Conservation (phyloP, 2,888 invertebrate species). For the Dromius quadrimaculatus region DNA sequence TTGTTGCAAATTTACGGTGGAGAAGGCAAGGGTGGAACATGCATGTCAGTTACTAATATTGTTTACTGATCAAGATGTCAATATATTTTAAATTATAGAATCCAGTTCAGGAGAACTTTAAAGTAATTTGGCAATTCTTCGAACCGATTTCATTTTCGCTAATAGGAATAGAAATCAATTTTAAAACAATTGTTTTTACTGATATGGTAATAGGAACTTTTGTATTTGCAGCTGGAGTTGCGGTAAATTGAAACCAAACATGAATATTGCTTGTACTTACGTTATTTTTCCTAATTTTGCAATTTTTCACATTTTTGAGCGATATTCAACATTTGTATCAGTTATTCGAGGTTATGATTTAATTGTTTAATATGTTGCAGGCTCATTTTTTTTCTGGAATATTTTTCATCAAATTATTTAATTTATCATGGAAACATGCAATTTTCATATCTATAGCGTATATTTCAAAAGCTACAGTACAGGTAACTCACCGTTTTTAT, state of each 20-base stretch:
- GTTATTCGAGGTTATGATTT: background rate
- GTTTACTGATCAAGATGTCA: slow-evolving; percentile 11
- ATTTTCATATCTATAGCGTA: slow-evolving; percentile 79
- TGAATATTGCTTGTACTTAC: background rate
- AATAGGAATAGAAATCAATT: slow-evolving; percentile 81
- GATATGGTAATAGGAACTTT: slow-evolving; percentile 54
- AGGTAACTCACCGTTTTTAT: slow-evolving; percentile 66
- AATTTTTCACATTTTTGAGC: background rate
- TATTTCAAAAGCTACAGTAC: slow-evolving; percentile 85
- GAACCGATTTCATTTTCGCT: slow-evolving; percentile 83
- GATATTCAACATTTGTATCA: background rate
- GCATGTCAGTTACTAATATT: slow-evolving; percentile 56
- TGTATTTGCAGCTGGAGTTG: background rate
- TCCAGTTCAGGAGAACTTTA: slow-evolving; percentile 70
- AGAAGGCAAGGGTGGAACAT: slow-evolving; percentile 62
- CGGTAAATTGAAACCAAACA: background rate
- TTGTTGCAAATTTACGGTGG: slow-evolving; percentile 71
- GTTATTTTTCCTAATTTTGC: no score
- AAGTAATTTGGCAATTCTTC: slow-evolving; percentile 77
- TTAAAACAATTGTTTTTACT: no score
- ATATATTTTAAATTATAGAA: slow-evolving; percentile 62
- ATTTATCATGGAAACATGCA: slow-evolving; percentile 74
- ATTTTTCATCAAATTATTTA: slow-evolving; percentile 62
- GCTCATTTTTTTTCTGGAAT: background rate
- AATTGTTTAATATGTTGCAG: background rate